These are phyloP conservation scores for Meiosimyza platycephala DNA, from an alignment of 2,888 invertebrate genomes.

Conservation along the genomic window DNA sequence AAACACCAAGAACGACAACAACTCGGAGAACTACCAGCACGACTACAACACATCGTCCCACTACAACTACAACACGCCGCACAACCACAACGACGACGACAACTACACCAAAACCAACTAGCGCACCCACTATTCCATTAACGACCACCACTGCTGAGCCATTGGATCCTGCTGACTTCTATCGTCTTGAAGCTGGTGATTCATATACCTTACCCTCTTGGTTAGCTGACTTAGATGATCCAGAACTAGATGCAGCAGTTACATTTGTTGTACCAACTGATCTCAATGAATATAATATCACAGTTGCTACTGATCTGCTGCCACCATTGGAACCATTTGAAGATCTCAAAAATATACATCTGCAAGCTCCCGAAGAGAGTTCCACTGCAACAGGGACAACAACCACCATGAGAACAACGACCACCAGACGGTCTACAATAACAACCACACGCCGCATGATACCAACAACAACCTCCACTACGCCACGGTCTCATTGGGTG, in stretches of 20 bases:
- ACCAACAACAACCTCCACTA: conserved; percentile 40
- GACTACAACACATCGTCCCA: conserved; percentile 40
- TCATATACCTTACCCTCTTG: conserved; percentile 61
- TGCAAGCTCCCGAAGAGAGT: conserved; percentile 51
- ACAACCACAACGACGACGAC: conserved; percentile 43
- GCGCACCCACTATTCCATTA: conserved; percentile 35
- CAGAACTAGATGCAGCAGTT: conserved; percentile 62
- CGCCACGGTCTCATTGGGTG: conserved; percentile 44
- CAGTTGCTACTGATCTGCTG: conserved; percentile 54
- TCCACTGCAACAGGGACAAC: conserved; percentile 32
- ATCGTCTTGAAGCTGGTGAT: conserved; percentile 56
- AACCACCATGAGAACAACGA: conserved; percentile 40
- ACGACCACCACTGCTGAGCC: conserved; percentile 48
- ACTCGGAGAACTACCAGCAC: conserved; percentile 43
- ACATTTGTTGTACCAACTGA: conserved; percentile 59
- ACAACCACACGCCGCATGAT: conserved; percentile 43
- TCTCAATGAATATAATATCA: conserved; percentile 62
- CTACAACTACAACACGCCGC: conserved; percentile 41
- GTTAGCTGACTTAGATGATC: conserved; percentile 62
- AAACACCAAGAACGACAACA: conserved; percentile 17
- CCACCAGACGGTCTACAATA: conserved; percentile 43
- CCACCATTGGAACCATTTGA: conserved; percentile 62
- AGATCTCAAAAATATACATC: conserved; percentile 54
- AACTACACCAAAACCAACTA: conserved; percentile 40
- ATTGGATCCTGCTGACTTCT: conserved; percentile 53